These are phyloP conservation scores for Leptothorax acervorum DNA, from an alignment of 2,888 invertebrate species.

Conservation along the genomic window DNA sequence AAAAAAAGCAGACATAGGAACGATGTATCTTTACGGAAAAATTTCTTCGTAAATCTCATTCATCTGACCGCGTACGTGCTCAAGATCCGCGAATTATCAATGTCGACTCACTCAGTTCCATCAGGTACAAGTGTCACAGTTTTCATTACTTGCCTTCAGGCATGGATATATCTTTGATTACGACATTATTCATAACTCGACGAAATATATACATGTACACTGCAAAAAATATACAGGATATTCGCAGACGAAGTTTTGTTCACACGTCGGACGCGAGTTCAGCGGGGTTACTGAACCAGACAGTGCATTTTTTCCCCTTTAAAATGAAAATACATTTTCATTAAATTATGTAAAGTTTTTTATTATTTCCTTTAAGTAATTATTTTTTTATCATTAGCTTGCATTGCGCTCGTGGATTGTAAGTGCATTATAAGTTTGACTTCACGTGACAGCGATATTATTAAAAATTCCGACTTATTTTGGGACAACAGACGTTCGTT, in stretches of 20 bases:
- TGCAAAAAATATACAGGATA: conserved; percentile 43
- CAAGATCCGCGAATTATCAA: conserved; percentile 53
- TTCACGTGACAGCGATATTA: not conserved
- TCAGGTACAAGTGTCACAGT: conserved; percentile 54
- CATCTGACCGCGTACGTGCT: not conserved
- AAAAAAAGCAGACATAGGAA: not conserved
- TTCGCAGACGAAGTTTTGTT: not conserved
- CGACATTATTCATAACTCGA: conserved; percentile 61
- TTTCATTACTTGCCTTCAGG: conserved; percentile 49
- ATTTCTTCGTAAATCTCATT: not conserved
- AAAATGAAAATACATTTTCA: not conserved
- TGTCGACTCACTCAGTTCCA: conserved; percentile 57
- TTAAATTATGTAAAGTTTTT: not conserved
- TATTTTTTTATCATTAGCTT: not conserved
- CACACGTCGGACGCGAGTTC: conserved; percentile 34
- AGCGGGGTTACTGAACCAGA: conserved; percentile 55
- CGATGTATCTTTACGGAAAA: not conserved
- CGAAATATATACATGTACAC: conserved; percentile 41
- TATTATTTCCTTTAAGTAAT: not conserved
- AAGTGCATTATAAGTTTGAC: not conserved
- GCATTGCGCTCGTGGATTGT: not conserved
- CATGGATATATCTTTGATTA: conserved; percentile 50
- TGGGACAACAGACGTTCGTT: not conserved
- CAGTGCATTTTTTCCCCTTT: not conserved
- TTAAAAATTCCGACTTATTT: conserved; percentile 38